A percentile compares a stretch with the other conserved stretches of the same genome.
These are phyloP conservation scores for Eupithecia inturbata DNA, from an alignment of 2,888 invertebrate genomes.

Conservation along the genomic window DNA sequence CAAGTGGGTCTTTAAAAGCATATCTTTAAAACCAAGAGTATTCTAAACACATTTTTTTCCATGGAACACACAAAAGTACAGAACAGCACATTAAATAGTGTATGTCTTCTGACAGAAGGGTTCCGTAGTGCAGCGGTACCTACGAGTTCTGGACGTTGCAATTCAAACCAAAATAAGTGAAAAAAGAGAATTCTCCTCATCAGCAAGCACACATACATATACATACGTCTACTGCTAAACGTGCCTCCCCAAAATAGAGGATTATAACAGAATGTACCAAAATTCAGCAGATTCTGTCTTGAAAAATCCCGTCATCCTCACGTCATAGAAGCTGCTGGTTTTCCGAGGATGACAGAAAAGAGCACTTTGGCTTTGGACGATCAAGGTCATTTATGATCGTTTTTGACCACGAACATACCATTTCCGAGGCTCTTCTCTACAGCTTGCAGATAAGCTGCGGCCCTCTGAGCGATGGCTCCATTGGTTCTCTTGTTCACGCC, in stretches of 20 bases:
- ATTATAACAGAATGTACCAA: too few species aligned
- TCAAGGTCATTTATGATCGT: neutral
- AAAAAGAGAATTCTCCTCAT: neutral
- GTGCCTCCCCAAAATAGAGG: neutral
- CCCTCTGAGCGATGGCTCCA: slow-evolving; percentile 69
- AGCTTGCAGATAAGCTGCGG: slow-evolving; percentile 73
- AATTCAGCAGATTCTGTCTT: neutral
- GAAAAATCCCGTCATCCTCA: neutral
- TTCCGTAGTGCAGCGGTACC: neutral
- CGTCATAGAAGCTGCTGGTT: neutral
- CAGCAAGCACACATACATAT: neutral
- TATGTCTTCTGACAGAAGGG: neutral
- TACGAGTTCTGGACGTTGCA: neutral
- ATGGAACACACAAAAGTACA: neutral
- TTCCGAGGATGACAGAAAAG: neutral
- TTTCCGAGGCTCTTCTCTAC: slow-evolving; percentile 65
- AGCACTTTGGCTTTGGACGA: neutral
- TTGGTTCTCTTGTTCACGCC: slow-evolving; percentile 61
- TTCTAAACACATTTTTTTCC: neutral
- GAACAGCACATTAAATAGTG: neutral
- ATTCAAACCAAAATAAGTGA: neutral
- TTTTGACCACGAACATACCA: slow-evolving; percentile 18
- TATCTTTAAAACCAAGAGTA: neutral
- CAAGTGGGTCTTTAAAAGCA: neutral
- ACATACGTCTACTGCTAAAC: neutral